A percentile compares a stretch with the other conserved stretches of the same genome.
phyloP scores from a whole-genome alignment of 2,797 vertebrate genomes.

The Hydrocynus forskahlii region DNA sequence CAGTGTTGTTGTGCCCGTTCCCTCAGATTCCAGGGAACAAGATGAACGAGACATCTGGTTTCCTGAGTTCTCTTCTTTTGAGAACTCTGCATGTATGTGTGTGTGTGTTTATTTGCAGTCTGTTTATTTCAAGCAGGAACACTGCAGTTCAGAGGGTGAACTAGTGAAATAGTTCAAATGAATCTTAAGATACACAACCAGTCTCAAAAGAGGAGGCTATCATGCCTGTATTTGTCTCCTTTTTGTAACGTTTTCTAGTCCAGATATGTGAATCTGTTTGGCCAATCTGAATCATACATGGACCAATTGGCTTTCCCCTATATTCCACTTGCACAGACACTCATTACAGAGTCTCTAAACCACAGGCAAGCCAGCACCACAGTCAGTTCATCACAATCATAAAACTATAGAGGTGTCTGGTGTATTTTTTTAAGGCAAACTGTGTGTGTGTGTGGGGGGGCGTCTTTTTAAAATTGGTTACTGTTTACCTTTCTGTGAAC shows the following conservation, averaged over 20 bases:
- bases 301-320: slow-evolving; percentile 5
- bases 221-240: neutral
- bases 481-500: too few relatives aligned
- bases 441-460: neutral
- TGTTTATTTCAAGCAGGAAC: too few relatives aligned
- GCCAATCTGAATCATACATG: neutral
- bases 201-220: neutral
- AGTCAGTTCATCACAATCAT: neutral
- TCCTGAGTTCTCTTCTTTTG: slow-evolving; percentile 15
- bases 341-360: neutral
- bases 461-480: neutral
- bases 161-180: neutral
- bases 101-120: neutral
- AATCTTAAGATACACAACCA: neutral
- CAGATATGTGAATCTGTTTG: neutral
- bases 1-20: slow-evolving; percentile 9
- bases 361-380: neutral
- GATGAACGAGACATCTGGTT: slow-evolving; percentile 45
- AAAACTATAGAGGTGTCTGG: neutral
- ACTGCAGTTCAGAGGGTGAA: neutral
- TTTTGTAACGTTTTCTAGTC: neutral
- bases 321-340: slow-evolving; percentile 13
- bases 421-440: neutral
- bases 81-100: neutral
- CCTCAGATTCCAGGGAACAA: slow-evolving; percentile 1